Evolutionary conservation across 2,888 invertebrate genomes (phyloP), one percentile per base, ranked within the genome.

Genomic region (Cerceris ruficornis): DNA sequence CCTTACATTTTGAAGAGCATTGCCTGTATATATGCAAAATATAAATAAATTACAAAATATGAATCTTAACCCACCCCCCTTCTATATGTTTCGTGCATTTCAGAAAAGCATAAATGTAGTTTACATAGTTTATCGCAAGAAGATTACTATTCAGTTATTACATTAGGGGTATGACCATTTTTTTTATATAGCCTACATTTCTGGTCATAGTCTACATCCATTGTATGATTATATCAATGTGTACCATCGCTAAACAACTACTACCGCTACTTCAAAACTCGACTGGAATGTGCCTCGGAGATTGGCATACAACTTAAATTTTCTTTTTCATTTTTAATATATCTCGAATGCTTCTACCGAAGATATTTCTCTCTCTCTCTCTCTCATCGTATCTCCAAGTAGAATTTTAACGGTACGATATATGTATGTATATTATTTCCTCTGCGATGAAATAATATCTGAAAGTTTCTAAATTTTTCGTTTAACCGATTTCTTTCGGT

Each of bases 41-140:
- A 90, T 90, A 92, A 92, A 91, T 91, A 92, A 92, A 91, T 91
- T 90, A 92, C 91, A 92, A 92, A 91, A 91, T 90, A 92, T 91
- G 91, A 90, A 83, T 87, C 87, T 86, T 86, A 89, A 90, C 88
- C 90, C 90, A 89, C 90, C 92, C 94, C 95, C 96, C 96, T 96
- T 96, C 96, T 96, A 96, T 95, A 96, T 95, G 96, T 96, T 96
- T 96, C 96, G 96, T 96, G 96, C 96, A 96, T 96, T 96, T 96
- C 96, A 91, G 94, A 95, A 95, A 95, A 95, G 95, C 95, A 96
- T 96, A 96, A 96, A 96, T 95, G 94, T 86, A 91, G 89, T 90
- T 91, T 91, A 91, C 89, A 91, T 91, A 90, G 87, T 90, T 28
- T 87, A 90, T 90, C 90, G 88, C 89, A 88, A 90, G 84, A 88